phyloP scores from a whole-genome alignment of 2,888 invertebrate species.

The Ectemnius cavifrons region DNA sequence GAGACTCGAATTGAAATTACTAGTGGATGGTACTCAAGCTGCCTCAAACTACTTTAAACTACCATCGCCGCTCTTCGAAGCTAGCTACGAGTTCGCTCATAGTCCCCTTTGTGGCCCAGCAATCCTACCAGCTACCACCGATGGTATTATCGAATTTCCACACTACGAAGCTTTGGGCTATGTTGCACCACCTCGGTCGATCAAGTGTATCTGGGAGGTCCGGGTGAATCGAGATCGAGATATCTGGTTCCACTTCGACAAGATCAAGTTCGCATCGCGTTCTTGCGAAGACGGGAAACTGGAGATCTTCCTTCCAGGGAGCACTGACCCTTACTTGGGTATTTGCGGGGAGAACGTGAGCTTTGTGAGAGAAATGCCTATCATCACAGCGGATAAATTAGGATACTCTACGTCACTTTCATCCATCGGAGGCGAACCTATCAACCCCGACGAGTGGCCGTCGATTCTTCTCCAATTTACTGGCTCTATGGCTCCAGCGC shows the following conservation, averaged over 20 bases:
- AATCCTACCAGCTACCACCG: conserved; percentile 87
- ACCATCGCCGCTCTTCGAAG: conserved; percentile 90
- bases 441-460: conserved; percentile 78
- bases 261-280: conserved; percentile 90
- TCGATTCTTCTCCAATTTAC: conserved; percentile 86
- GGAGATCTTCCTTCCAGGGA: conserved; percentile 87
- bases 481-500: conserved; percentile 87
- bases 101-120: conserved; percentile 93
- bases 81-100: conserved; percentile 92
- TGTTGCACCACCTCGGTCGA: conserved; percentile 76
- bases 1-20: conserved; percentile 88
- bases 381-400: conserved; percentile 88
- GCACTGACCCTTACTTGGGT: conserved; percentile 87
- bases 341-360: conserved; percentile 93
- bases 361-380: conserved; percentile 88
- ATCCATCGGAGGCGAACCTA: background rate
- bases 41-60: conserved; percentile 94
- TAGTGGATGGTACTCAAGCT: conserved; percentile 91
- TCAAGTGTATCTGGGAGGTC: conserved; percentile 89
- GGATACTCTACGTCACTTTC: conserved; percentile 66
- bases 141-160: conserved; percentile 93
- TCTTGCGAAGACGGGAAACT: conserved; percentile 92
- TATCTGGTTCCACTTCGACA: conserved; percentile 92
- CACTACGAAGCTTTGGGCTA: conserved; percentile 88
- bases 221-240: conserved; percentile 90